These are phyloP conservation scores for Galerucella nymphaeae DNA, from an alignment of 2,888 invertebrate genomes.

Conservation along the genomic window DNA sequence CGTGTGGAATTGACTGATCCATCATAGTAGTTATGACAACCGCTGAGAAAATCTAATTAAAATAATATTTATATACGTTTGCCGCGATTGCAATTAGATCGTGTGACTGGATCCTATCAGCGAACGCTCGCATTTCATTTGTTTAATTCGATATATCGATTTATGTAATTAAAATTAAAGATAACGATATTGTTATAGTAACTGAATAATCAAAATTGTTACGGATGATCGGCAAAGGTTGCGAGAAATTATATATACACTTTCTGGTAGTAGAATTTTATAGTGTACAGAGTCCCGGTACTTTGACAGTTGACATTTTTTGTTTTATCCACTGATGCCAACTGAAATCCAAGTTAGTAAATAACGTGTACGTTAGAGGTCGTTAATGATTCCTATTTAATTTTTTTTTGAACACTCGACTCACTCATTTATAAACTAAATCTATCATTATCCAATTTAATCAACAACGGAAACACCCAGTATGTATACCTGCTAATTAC, in stretches of 20 bases:
- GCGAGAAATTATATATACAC: not conserved
- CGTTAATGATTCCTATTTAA: no score
- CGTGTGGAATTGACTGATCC: slow-evolving; percentile 33
- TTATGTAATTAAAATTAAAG: slow-evolving; percentile 19
- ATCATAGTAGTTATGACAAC: slow-evolving; percentile 41
- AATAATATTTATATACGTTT: slow-evolving; percentile 36
- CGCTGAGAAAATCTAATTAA: slow-evolving; percentile 45
- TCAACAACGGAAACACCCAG: not conserved
- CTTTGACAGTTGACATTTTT: no score
- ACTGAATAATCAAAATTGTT: not conserved
- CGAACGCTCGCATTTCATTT: slow-evolving; percentile 14
- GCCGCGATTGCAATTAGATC: slow-evolving; percentile 22
- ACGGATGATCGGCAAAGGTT: not conserved
- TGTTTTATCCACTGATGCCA: no score
- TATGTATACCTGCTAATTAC: slow-evolving; percentile 1
- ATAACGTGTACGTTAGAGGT: no score
- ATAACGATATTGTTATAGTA: slow-evolving; percentile 11
- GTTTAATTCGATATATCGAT: slow-evolving; percentile 16
- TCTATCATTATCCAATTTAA: not conserved
- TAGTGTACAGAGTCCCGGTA: no score
- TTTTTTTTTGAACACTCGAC: no score
- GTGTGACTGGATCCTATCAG: slow-evolving; percentile 40
- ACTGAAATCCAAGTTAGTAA: no score
- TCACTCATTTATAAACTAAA: no score
- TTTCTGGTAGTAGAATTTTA: no score